These are phyloP conservation scores for Electrona antarctica DNA, from an alignment of 2,113 vertebrate species.

Conservation along the genomic window DNA sequence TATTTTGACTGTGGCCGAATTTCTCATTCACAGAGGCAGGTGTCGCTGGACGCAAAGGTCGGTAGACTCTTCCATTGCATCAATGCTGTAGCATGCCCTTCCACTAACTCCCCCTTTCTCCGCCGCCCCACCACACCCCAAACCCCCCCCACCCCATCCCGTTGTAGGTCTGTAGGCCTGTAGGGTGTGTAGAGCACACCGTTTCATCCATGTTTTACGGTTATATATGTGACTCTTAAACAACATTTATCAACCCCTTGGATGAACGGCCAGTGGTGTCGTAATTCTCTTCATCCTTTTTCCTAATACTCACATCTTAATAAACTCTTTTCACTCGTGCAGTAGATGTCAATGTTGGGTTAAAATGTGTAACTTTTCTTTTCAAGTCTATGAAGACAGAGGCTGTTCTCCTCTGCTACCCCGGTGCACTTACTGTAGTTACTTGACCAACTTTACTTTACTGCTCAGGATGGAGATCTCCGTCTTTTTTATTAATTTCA, in stretches of 20 bases:
- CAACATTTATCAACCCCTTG: constrained; percentile 24
- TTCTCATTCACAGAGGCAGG: constrained; percentile 84
- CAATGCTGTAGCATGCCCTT: constrained; percentile 76
- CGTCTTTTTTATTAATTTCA: too few relatives aligned
- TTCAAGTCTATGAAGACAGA: neutral
- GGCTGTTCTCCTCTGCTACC: too few relatives aligned
- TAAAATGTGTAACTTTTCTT: constrained; percentile 1
- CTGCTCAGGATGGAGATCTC: too few relatives aligned
- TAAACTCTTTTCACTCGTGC: neutral
- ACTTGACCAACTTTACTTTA: too few relatives aligned
- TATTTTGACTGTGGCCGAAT: constrained; percentile 78
- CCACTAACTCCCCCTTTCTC: constrained; percentile 67
- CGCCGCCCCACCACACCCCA: constrained; percentile 26
- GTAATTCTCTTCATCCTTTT: neutral
- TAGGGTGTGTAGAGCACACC: constrained; percentile 26
- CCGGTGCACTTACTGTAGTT: too few relatives aligned
- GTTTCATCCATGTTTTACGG: neutral
- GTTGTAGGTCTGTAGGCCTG: constrained; percentile 47
- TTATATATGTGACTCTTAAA: constrained; percentile 9
- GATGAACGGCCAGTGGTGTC: neutral
- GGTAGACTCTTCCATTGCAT: constrained; percentile 79
- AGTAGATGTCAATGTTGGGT: constrained; percentile 4
- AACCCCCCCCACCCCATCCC: constrained; percentile 31
- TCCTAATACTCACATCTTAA: neutral
- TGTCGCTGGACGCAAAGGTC: constrained; percentile 81